These are phyloP conservation scores for Drosophila athabasca DNA, from an alignment of 1,140 invertebrate genomes.

Conservation along the genomic window DNA sequence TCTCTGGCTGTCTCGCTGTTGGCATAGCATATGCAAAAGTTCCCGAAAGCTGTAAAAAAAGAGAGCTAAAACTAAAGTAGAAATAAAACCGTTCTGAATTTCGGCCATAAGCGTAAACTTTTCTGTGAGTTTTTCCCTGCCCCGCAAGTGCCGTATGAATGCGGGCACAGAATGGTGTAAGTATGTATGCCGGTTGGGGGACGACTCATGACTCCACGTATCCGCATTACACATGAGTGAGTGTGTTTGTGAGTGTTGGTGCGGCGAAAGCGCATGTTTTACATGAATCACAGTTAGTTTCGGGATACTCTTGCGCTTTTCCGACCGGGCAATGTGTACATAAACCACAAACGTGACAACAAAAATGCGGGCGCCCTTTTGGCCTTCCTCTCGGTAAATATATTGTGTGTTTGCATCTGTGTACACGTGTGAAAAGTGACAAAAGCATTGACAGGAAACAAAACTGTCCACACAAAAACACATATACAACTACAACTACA, in stretches of 20 bases:
- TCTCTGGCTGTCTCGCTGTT: conserved; percentile 1
- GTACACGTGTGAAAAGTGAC: conserved; percentile 46
- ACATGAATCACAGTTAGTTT: conserved; percentile 60
- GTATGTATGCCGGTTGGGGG: not conserved
- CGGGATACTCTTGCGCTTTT: conserved; percentile 40
- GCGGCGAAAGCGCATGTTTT: conserved; percentile 32
- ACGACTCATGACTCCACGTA: conserved; percentile 30
- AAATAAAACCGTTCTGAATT: conserved; percentile 35
- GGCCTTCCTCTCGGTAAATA: no score
- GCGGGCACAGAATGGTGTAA: not conserved
- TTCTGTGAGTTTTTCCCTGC: conserved; percentile 43
- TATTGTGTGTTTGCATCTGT: conserved; percentile 18
- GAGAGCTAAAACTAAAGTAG: conserved; percentile 7
- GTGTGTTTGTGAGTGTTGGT: conserved; percentile 36
- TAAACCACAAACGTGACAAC: conserved; percentile 56
- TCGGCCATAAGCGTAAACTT: conserved; percentile 41
- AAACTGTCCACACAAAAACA: conserved; percentile 35
- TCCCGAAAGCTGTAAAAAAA: conserved; percentile 27
- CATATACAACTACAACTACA: conserved; percentile 13
- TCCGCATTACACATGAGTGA: conserved; percentile 39
- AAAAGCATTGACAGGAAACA: conserved; percentile 64
- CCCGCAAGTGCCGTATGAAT: conserved; percentile 12
- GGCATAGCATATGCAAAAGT: conserved; percentile 34
- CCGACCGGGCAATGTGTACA: conserved; percentile 39
- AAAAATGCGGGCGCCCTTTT: conserved; percentile 41